Evolutionary conservation across 1,140 invertebrate genomes (phyloP), one percentile per base, ranked within the genome.

Genomic region (Tenebrio molitor): DNA sequence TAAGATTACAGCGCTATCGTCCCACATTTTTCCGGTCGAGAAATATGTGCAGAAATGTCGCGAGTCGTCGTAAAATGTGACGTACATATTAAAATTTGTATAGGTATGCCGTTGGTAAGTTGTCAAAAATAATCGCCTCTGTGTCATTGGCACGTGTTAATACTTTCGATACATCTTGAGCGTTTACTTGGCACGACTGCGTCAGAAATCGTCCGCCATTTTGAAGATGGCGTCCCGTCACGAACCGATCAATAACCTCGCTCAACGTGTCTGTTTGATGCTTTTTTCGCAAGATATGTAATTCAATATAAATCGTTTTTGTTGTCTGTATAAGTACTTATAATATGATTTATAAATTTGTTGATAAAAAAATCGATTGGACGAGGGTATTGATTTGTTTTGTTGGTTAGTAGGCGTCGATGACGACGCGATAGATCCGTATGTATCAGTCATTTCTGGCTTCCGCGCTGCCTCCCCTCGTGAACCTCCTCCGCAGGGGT

Each of bases 391-490:
- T 53, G 46, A 53, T 23, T 10, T 58, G 58, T 42, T 46, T 25
- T 67, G 12, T 62, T n/a, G n/a, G n/a, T 8, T 33, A 50, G 6
- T 72, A 46, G 8, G 34, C 25, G 23, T 41, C 58, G 63, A 69
- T 46, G 12, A 70, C 64, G 53, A 53, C 58, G 36, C 23, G 66
- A 63, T 46, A 72, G 41, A 72, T 71, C 23, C 66, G 39, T 63
- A 69, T 76, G 33, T 65, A 76, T 76, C 75, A 76, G 69, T 76
- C 75, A 69, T 73, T 69, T 46, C 66, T 67, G 19, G 50, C 34
- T 63, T 76, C 75, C 16, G 70, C 34, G 14, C 72, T 74, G 10
- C 68, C 69, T 15, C 75, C 75, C 15, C 67, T 66, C 10, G 64
- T 69, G 42, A 76, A 71, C 53, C 75, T 36, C 25, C 71, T 67